Evolutionary conservation across 53 echinoderm and acorn worm genomes (phyloP).

Genomic region (Echinometra lucunter): DNA sequence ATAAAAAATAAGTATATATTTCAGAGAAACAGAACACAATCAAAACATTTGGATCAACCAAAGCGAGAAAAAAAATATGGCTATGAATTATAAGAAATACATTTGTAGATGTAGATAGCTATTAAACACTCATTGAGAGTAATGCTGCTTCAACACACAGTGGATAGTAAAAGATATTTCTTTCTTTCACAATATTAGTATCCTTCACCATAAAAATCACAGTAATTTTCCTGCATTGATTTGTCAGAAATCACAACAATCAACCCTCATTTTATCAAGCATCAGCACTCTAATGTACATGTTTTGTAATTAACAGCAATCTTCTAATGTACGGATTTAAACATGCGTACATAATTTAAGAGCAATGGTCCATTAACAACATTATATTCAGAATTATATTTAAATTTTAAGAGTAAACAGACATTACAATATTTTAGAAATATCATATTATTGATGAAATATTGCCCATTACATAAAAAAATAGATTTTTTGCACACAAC

Average conservation of each 20-base stretch:
- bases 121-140: background rate
- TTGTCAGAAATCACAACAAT: background rate
- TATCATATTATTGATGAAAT: background rate
- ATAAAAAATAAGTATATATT: conserved; percentile 2
- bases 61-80: background rate
- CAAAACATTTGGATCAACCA: conserved; percentile 45
- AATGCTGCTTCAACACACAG: background rate
- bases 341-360: background rate
- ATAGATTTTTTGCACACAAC: background rate
- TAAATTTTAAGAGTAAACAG: background rate
- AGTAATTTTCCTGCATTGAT: background rate
- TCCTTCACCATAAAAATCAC: background rate
- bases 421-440: background rate
- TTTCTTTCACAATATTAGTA: background rate
- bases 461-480: conserved; percentile 1
- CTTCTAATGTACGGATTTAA: background rate
- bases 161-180: background rate
- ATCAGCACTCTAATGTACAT: background rate
- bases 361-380: background rate
- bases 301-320: background rate
- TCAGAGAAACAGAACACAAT: conserved; percentile 22
- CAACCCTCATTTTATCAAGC: background rate
- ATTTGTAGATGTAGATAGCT: background rate
- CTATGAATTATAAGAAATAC: background rate
- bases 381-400: too few relatives aligned